Evolutionary conservation across 2,113 vertebrate genomes (phyloP).

Genomic region (Rhinolophus ferrumequinum): DNA sequence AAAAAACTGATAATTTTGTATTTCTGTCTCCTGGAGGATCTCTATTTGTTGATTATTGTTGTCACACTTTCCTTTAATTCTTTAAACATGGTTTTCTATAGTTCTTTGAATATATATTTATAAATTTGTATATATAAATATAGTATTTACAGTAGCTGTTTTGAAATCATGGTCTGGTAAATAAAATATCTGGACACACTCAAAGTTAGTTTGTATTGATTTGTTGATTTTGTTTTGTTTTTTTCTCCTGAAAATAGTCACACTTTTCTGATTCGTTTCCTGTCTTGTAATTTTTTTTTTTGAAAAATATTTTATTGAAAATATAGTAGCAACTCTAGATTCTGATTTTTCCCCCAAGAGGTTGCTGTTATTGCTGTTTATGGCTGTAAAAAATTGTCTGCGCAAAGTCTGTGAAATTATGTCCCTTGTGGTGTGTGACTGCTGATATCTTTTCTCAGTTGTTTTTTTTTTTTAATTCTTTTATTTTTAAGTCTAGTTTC

Average conservation of each 20-base stretch:
- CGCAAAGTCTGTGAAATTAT: background rate
- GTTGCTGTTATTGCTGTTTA: background rate
- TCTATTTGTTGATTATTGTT: background rate
- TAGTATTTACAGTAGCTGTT: background rate
- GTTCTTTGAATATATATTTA: background rate
- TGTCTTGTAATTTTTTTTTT: background rate
- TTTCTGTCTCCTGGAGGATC: background rate
- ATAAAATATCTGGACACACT: background rate
- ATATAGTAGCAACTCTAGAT: background rate
- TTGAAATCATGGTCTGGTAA: background rate
- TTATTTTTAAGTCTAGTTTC: background rate
- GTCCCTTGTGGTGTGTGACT: background rate
- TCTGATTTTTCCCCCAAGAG: background rate
- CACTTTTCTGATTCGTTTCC: background rate
- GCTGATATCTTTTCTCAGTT: background rate
- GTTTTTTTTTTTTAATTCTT: background rate
- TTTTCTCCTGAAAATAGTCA: background rate
- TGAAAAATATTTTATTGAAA: conserved; percentile 5
- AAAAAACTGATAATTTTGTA: background rate
- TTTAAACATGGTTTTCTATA: background rate
- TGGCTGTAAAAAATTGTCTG: background rate
- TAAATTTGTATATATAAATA: background rate
- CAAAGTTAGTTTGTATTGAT: background rate
- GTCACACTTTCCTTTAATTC: background rate
- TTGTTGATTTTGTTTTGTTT: background rate